phyloP scores from a whole-genome alignment of 2,888 invertebrate species.

The Serripes groenlandicus region DNA sequence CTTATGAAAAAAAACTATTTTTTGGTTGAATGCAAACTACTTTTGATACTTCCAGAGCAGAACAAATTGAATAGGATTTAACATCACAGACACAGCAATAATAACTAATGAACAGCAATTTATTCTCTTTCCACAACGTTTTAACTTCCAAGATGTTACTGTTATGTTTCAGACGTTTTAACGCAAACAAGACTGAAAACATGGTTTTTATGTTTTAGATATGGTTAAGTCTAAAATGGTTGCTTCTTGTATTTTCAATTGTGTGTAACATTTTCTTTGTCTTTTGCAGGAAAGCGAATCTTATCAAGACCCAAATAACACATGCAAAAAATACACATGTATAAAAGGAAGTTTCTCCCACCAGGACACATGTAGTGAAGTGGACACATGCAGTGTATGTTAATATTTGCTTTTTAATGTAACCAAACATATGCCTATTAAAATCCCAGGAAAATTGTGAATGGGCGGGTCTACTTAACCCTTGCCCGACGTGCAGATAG shows the following conservation, averaged over 20 bases:
- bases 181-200: neutral
- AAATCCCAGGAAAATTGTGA: too few species aligned
- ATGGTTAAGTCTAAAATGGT: neutral
- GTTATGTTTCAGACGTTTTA: neutral
- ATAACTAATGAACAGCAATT: neutral
- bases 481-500: too few species aligned
- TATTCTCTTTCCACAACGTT: neutral
- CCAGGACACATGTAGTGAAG: neutral
- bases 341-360: neutral
- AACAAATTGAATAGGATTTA: too few species aligned
- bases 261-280: neutral
- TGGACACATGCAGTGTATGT: too few species aligned
- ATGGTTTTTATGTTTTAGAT: neutral
- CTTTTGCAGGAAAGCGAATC: slow-evolving; percentile 1
- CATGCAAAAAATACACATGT: slow-evolving; percentile 8
- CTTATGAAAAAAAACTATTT: too few species aligned
- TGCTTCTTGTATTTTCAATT: neutral
- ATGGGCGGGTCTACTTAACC: too few species aligned
- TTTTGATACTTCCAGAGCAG: too few species aligned
- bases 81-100: neutral
- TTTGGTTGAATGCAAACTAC: too few species aligned
- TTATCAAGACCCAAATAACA: neutral
- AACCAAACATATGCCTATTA: too few species aligned
- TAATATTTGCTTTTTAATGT: too few species aligned
- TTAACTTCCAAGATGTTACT: neutral